These are phyloP conservation scores for Escarpia spicata DNA, from an alignment of 2,888 invertebrate genomes.

Conservation along the genomic window DNA sequence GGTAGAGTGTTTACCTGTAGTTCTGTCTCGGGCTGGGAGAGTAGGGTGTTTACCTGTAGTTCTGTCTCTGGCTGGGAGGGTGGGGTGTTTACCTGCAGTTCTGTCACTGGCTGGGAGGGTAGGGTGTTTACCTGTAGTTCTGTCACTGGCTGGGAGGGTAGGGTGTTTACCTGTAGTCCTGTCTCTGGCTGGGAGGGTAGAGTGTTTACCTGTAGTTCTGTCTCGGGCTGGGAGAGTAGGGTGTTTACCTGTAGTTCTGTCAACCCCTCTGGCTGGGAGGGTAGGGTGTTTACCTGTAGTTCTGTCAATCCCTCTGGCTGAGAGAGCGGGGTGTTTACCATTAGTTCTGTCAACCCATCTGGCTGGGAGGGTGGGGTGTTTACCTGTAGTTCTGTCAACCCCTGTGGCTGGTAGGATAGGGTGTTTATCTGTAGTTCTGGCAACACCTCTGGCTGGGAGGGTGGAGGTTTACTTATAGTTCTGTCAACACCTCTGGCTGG, in stretches of 20 bases:
- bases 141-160: no score
- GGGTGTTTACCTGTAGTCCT: no score
- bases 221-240: no score
- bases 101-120: background rate
- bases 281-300: constrained; percentile 26
- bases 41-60: constrained; percentile 27
- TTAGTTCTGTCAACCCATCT: no score
- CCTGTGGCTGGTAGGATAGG: constrained; percentile 27
- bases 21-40: background rate
- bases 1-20: no score
- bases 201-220: no score
- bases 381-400: no score
- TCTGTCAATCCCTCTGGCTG: constrained; percentile 18
- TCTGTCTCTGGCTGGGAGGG: no score
- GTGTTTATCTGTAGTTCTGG: background rate
- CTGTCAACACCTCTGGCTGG: constrained; percentile 18
- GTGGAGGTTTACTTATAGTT: no score
- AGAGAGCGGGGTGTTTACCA: background rate
- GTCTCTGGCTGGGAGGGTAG: constrained; percentile 21
- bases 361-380: no score
- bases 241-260: no score
- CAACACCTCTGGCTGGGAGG: no score
- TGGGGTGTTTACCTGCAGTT: background rate
- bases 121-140: constrained; percentile 20
- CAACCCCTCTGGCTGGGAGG: background rate